Conservation (phyloP, 2,888 invertebrate genomes). For the Adineta ricciae region DNA sequence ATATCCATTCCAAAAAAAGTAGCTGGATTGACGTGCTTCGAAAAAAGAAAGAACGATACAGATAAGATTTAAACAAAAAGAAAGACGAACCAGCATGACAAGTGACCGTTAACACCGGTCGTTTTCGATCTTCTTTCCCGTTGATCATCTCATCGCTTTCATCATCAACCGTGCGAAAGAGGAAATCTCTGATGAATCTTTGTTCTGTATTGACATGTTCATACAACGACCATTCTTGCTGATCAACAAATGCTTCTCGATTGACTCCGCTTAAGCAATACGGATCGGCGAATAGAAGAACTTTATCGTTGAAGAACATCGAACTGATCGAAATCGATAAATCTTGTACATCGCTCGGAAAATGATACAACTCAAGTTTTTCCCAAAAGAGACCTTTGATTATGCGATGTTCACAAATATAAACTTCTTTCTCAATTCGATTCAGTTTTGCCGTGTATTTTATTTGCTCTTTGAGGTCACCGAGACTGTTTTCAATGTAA, state of each 20-base stretch:
- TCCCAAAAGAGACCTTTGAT: conserved; percentile 25
- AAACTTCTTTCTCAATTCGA: neutral
- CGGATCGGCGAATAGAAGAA: conserved; percentile 39
- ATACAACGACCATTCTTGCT: conserved; percentile 45
- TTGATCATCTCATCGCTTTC: neutral
- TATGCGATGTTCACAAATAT: neutral
- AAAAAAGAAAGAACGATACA: too few species aligned
- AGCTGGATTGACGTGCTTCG: too few species aligned
- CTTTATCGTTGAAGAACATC: conserved; percentile 35
- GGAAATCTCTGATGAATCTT: neutral
- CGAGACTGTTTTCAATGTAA: conserved; percentile 24
- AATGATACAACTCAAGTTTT: conserved; percentile 35
- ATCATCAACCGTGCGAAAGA: neutral
- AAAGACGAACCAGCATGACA: too few species aligned
- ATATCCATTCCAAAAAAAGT: too few species aligned
- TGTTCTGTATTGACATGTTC: conserved; percentile 38
- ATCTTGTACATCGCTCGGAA: conserved; percentile 28
- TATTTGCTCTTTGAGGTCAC: neutral
- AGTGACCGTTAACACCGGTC: neutral
- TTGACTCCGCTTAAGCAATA: conserved; percentile 21
- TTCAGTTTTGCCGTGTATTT: neutral
- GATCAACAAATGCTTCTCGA: conserved; percentile 40
- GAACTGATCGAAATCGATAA: conserved; percentile 17
- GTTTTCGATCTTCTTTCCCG: too few species aligned
- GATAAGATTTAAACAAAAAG: too few species aligned